phyloP scores from a whole-genome alignment of 2,888 invertebrate species.

The Nemotelus nigrinus region DNA sequence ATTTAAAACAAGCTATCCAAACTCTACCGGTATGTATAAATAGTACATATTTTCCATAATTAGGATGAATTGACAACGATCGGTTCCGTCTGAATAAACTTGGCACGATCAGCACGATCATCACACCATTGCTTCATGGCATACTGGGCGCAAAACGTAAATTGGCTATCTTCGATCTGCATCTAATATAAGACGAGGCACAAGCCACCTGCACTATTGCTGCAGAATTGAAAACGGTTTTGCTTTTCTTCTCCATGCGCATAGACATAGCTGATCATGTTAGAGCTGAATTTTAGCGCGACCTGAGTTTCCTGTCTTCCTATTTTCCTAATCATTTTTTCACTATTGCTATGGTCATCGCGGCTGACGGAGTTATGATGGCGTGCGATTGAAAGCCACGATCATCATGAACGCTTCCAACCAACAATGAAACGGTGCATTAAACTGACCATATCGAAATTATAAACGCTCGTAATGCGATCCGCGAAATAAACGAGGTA shows the following conservation, averaged over 20 bases:
- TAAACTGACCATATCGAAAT: slow-evolving; percentile 31
- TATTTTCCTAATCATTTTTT: neutral
- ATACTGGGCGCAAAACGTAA: neutral
- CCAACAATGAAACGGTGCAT: slow-evolving; percentile 6
- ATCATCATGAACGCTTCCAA: neutral
- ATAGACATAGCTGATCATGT: neutral
- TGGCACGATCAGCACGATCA: slow-evolving; percentile 31
- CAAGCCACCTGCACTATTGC: slow-evolving; percentile 10
- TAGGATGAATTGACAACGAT: slow-evolving; percentile 1
- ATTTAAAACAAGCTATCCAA: too few relatives aligned
- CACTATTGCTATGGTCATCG: neutral
- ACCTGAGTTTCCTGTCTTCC: neutral
- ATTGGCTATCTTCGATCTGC: slow-evolving; percentile 27
- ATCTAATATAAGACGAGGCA: slow-evolving; percentile 2
- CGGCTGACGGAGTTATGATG: neutral
- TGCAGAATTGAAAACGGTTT: slow-evolving; percentile 3
- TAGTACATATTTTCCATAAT: neutral
- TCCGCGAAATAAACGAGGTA: too few relatives aligned
- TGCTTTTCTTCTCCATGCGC: neutral
- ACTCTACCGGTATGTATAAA: too few relatives aligned
- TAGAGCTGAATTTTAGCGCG: neutral
- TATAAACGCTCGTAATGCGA: neutral
- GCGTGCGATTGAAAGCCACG: neutral
- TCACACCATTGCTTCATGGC: slow-evolving; percentile 10
- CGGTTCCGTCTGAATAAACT: slow-evolving; percentile 11